Evolutionary conservation across 2,113 vertebrate species (phyloP), one percentile per base, ranked within the genome.

Genomic region (Typhlomys cinereus): DNA sequence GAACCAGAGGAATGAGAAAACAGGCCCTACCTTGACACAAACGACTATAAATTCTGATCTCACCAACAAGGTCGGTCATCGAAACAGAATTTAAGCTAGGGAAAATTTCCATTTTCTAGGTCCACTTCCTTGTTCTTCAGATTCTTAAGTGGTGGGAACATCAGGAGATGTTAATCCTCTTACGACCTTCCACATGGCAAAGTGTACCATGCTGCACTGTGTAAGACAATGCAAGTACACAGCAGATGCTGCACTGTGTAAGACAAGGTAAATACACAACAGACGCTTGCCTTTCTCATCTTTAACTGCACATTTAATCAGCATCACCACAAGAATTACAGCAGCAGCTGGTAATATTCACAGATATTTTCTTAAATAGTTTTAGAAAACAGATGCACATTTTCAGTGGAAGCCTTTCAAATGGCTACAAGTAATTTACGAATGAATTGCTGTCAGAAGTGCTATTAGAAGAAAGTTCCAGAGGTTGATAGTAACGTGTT

Each of bases 11-110:
- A n/a, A n/a, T n/a, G n/a, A n/a, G n/a, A n/a, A n/a, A n/a, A n/a
- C n/a, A n/a, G n/a, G n/a, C n/a, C n/a, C n/a, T n/a, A n/a, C n/a
- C n/a, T n/a, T n/a, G n/a, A n/a, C 25, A 31, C 17, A 69, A 20
- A 34, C 62, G 21, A 48, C 67, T 10, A 36, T 2, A 29, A 1
- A 34, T 85, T 84, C 74, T 81, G 52, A 20, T 83, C 64, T 92
- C 48, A 46, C 27, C 15, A 62, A 39, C 7, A 9, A 7, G 21
- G 5, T n/a, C n/a, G n/a, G n/a, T 36, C 67, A 27, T 12, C 39
- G 44, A 34, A 92, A 69, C 41, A 90, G 62, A n/a, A 83, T 81
- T 88, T 79, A n/a, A 76, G 15, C 25, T 90, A 54, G 34, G 64
- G 34, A 34, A 89, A 75, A 82, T 64, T n/a, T 20, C 18, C 27